Evolutionary conservation across 2,113 vertebrate genomes (phyloP).

Genomic region (Bos taurus): ARS-UCD2.0 NC_037328.1:18778501-18779000

Average conservation of each 20-base stretch:
- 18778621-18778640: background rate
- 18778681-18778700: background rate
- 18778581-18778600: background rate
- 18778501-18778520: background rate
- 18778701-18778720: background rate
- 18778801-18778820: background rate
- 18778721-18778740: rapidly evolving
- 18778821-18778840: background rate
- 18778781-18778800: background rate
- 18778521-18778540: background rate
- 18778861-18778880: background rate
- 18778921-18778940: background rate
- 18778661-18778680: background rate
- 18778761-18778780: background rate
- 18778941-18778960: background rate
- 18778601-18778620: background rate
- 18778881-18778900: rapidly evolving
- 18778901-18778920: background rate
- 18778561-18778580: background rate
- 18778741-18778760: background rate
- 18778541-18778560: background rate
- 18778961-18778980: background rate
- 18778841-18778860: background rate
- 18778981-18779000: background rate
- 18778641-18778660: background rate